These are phyloP conservation scores for Meda fulgida DNA, from an alignment of 2,797 vertebrate genomes.

Conservation along the genomic window DNA sequence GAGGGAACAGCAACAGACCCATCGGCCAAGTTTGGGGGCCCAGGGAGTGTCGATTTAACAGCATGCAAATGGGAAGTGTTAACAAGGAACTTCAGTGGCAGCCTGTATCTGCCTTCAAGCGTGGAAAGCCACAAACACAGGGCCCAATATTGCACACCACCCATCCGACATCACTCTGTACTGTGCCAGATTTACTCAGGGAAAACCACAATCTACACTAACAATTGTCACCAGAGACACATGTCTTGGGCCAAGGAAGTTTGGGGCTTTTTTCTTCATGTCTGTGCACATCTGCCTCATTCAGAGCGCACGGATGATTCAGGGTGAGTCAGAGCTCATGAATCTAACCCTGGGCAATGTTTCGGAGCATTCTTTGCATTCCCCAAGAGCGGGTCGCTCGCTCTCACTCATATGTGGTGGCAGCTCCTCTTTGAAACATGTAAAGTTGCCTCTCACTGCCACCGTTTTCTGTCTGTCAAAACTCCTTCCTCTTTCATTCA, in stretches of 20 bases:
- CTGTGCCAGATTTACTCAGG: slow-evolving; percentile 46
- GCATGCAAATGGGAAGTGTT: slow-evolving; percentile 69
- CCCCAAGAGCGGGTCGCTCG: slow-evolving; percentile 54
- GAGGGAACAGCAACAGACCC: slow-evolving; percentile 61
- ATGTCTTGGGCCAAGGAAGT: slow-evolving; percentile 7
- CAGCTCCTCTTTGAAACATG: slow-evolving; percentile 36
- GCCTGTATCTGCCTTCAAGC: slow-evolving; percentile 51
- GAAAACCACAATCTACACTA: slow-evolving; percentile 43
- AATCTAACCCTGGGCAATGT: slow-evolving; percentile 47
- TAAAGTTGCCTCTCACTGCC: slow-evolving; percentile 53
- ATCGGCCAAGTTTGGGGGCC: slow-evolving; percentile 54
- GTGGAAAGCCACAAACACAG: slow-evolving; percentile 65
- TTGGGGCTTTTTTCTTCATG: slow-evolving; percentile 40
- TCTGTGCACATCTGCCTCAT: slow-evolving; percentile 35
- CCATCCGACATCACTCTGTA: slow-evolving; percentile 34
- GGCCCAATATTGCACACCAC: slow-evolving; percentile 59
- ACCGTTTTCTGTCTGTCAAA: slow-evolving; percentile 60
- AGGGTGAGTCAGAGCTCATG: slow-evolving; percentile 66
- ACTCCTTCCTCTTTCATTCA: slow-evolving; percentile 53
- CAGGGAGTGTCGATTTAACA: slow-evolving; percentile 56
- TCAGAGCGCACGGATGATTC: slow-evolving; percentile 36
- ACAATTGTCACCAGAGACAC: slow-evolving; percentile 43
- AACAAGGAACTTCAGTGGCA: slow-evolving; percentile 66
- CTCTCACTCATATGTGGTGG: slow-evolving; percentile 28
- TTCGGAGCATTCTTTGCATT: slow-evolving; percentile 60